phyloP scores from a whole-genome alignment of 1,140 invertebrate genomes.

The Leptoteleia sp. region DNA sequence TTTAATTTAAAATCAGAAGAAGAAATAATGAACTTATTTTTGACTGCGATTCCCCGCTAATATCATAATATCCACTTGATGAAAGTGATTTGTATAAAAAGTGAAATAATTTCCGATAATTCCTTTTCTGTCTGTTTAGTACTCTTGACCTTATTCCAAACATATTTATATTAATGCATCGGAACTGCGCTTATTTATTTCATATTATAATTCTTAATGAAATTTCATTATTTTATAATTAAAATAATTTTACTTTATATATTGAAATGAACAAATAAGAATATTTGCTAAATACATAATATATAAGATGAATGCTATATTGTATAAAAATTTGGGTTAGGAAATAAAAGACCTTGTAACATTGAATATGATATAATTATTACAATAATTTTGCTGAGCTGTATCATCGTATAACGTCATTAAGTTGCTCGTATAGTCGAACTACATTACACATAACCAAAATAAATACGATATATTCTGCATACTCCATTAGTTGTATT shows the following conservation, averaged over 20 bases:
- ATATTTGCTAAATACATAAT: too few species aligned
- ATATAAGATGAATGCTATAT: too few species aligned
- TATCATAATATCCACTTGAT: too few species aligned
- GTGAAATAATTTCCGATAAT: constrained; percentile 13
- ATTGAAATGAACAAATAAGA: too few species aligned
- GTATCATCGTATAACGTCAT: constrained; percentile 65
- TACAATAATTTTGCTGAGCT: constrained; percentile 67
- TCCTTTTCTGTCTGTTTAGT: neutral
- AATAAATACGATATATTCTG: constrained; percentile 63
- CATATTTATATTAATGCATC: constrained; percentile 16
- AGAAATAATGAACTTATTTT: too few species aligned
- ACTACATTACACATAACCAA: constrained; percentile 65
- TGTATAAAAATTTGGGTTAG: constrained; percentile 5
- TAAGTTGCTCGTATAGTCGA: constrained; percentile 64
- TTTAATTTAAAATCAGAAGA: too few species aligned
- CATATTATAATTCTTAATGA: too few species aligned
- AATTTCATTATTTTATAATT: too few species aligned
- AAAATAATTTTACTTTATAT: too few species aligned
- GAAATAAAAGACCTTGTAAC: constrained; percentile 51
- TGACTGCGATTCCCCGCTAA: too few species aligned
- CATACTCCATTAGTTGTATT: constrained; percentile 20
- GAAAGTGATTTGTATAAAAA: too few species aligned
- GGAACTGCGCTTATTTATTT: too few species aligned
- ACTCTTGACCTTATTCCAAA: constrained; percentile 24
- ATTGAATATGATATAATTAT: constrained; percentile 67